Percentiles rank a stretch among this genome's conserved stretches.
phyloP scores from a whole-genome alignment of 1,140 invertebrate genomes.

The Hyles euphorbiae region DNA sequence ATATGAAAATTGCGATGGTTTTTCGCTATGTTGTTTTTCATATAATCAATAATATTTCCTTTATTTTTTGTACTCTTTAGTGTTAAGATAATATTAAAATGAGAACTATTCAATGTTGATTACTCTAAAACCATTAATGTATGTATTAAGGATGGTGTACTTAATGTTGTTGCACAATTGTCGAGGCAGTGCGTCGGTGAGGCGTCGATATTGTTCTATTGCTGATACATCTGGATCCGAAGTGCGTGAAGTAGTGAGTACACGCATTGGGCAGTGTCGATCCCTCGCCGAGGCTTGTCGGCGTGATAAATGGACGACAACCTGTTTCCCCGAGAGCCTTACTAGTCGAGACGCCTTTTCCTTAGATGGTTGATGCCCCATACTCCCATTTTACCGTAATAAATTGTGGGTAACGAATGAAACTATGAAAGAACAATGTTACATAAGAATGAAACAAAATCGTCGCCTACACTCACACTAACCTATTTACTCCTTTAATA shows the following conservation, averaged over 20 bases:
- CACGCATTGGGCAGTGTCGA: neutral
- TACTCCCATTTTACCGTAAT: slow-evolving; percentile 8
- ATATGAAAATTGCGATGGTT: slow-evolving; percentile 60
- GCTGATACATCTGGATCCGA: neutral
- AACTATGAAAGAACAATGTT: slow-evolving; percentile 22
- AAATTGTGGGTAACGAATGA: slow-evolving; percentile 11
- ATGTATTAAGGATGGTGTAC: slow-evolving; percentile 62
- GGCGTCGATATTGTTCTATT: too few species aligned
- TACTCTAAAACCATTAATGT: slow-evolving; percentile 71
- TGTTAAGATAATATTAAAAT: slow-evolving; percentile 72
- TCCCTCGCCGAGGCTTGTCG: neutral
- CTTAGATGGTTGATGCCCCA: slow-evolving; percentile 59
- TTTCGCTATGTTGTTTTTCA: slow-evolving; percentile 73
- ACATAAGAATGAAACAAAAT: slow-evolving; percentile 30
- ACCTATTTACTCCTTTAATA: slow-evolving; percentile 21
- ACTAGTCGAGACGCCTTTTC: slow-evolving; percentile 66
- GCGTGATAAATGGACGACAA: slow-evolving; percentile 2
- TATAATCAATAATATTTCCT: slow-evolving; percentile 74
- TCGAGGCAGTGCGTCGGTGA: neutral
- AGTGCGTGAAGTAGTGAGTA: neutral
- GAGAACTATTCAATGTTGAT: slow-evolving; percentile 72
- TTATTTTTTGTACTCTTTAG: slow-evolving; percentile 76
- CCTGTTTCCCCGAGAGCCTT: slow-evolving; percentile 65
- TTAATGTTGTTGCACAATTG: neutral
- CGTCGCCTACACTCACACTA: slow-evolving; percentile 39